Conservation (phyloP, 2,888 invertebrate species). For the Euplagia quadripunctaria region DNA sequence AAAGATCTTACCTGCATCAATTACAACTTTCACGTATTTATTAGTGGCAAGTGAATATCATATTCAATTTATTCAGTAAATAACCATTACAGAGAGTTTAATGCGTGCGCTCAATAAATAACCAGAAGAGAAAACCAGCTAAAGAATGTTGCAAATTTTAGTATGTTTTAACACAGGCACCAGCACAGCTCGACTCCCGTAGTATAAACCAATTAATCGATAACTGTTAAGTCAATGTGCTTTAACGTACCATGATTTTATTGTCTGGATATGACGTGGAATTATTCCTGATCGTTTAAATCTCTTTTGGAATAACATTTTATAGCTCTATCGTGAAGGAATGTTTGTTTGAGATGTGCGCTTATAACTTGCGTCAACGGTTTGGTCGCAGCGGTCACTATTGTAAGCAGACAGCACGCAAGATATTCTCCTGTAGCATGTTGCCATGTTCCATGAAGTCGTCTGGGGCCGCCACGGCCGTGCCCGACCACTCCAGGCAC, state of each 20-base stretch:
- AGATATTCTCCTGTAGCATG: constrained; percentile 64
- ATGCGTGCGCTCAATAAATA: constrained; percentile 3
- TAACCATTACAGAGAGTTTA: not conserved
- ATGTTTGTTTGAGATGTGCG: constrained; percentile 15
- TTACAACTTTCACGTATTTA: not conserved
- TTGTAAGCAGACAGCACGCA: constrained; percentile 59
- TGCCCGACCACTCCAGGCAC: constrained; percentile 55
- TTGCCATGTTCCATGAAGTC: constrained; percentile 72
- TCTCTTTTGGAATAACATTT: not conserved
- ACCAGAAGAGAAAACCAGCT: not conserved
- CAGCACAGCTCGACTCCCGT: not conserved
- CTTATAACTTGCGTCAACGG: constrained; percentile 40
- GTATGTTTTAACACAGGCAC: not conserved
- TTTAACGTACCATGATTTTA: not conserved
- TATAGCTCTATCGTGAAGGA: not conserved
- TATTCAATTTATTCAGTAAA: not conserved
- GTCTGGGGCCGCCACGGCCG: constrained; percentile 53
- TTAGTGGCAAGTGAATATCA: not conserved
- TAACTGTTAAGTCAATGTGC: constrained; percentile 6
- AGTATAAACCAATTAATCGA: constrained; percentile 3
- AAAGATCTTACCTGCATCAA: not conserved
- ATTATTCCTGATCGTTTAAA: constrained; percentile 1
- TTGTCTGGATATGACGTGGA: constrained; percentile 2
- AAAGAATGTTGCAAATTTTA: not conserved
- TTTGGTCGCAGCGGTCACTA: constrained; percentile 47